Evolutionary conservation across 2,888 invertebrate species (phyloP).

Genomic region (Gonocerus acuteangulatus): DNA sequence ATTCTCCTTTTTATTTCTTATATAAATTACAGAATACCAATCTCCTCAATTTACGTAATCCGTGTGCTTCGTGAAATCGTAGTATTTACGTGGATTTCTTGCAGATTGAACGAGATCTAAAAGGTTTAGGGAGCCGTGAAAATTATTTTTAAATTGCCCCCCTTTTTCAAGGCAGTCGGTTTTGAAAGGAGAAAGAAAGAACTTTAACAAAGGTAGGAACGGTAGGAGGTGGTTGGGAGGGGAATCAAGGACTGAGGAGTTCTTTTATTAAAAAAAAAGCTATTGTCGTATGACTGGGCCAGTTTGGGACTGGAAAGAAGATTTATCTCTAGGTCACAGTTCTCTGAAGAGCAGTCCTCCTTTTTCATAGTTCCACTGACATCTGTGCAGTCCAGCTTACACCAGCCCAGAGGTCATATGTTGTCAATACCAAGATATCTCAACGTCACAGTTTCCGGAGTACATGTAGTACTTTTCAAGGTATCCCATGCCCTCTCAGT

Average conservation of each 20-base stretch:
- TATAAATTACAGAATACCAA: too few relatives aligned
- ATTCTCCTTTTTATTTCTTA: too few relatives aligned
- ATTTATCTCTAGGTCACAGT: not conserved
- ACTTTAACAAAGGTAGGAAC: conserved; percentile 1
- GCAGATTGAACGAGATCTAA: not conserved
- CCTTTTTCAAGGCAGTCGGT: conserved; percentile 7
- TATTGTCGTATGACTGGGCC: not conserved
- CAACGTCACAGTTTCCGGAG: too few relatives aligned
- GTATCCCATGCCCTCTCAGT: too few relatives aligned
- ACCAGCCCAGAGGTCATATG: too few relatives aligned
- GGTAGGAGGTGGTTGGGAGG: not conserved
- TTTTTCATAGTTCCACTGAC: too few relatives aligned
- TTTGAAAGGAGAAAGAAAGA: conserved; percentile 2
- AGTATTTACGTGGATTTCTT: not conserved
- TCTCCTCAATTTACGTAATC: too few relatives aligned
- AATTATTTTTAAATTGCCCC: conserved; percentile 9
- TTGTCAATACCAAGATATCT: too few relatives aligned
- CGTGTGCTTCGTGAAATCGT: not conserved
- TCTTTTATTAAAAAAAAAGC: not conserved
- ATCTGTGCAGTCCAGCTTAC: too few relatives aligned
- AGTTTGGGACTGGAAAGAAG: not conserved
- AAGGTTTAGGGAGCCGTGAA: conserved; percentile 6
- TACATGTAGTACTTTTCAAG: too few relatives aligned
- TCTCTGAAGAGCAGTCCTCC: too few relatives aligned
- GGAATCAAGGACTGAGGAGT: not conserved